A percentile compares a stretch with the other conserved stretches of the same genome.
phyloP scores from a whole-genome alignment of 2,888 invertebrate species.

The Cybosia mesomella region DNA sequence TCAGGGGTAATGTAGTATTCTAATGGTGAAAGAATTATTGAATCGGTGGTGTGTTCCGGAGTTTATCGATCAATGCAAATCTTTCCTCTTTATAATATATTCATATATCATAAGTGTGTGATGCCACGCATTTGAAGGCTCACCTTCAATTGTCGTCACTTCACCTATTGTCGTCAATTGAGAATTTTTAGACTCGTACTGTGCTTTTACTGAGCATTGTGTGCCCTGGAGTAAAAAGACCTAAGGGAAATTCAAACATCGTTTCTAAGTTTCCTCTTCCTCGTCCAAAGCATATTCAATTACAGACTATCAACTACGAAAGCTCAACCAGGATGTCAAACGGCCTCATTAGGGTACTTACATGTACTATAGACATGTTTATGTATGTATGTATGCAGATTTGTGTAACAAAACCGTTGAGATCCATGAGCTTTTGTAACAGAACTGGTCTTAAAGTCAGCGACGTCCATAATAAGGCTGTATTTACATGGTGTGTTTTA shows the following conservation, averaged over 20 bases:
- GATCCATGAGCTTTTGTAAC: constrained; percentile 69
- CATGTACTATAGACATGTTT: constrained; percentile 13
- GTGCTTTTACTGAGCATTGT: not conserved
- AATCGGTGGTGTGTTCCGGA: no score
- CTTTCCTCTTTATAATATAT: no score
- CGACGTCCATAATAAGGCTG: constrained; percentile 64
- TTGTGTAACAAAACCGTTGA: constrained; percentile 57
- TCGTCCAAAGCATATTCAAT: constrained; percentile 3
- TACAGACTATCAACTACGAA: constrained; percentile 8
- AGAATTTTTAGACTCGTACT: not conserved
- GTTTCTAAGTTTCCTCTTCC: constrained; percentile 1
- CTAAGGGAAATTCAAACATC: not conserved
- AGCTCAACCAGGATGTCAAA: constrained; percentile 10
- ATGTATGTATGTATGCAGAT: constrained; percentile 27
- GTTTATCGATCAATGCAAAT: no score
- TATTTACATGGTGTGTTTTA: not conserved
- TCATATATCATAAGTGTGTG: no score
- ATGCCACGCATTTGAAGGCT: no score
- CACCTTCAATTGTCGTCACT: not conserved
- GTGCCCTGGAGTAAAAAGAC: not conserved
- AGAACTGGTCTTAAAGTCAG: constrained; percentile 71
- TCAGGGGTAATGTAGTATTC: no score
- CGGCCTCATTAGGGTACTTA: constrained; percentile 18
- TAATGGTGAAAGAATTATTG: no score
- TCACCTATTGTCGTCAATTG: not conserved